phyloP scores from a whole-genome alignment of 2,888 invertebrate genomes.

The Agrotis clavis region DNA sequence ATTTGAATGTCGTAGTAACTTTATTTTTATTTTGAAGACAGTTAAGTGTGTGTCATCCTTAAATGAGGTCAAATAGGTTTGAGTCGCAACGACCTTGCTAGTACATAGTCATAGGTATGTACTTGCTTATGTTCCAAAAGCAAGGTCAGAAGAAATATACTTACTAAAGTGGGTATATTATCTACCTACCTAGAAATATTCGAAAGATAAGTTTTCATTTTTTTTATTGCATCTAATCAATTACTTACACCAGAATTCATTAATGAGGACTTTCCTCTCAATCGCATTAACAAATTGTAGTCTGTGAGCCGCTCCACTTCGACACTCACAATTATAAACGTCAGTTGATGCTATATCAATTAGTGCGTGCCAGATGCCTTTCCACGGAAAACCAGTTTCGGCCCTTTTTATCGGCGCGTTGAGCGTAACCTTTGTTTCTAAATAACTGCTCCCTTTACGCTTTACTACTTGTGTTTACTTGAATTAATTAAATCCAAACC shows the following conservation, averaged over 20 bases:
- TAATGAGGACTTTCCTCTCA: slow-evolving; percentile 50
- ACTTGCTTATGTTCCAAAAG: slow-evolving; percentile 24
- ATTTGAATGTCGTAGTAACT: slow-evolving; percentile 47
- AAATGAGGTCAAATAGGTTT: slow-evolving; percentile 74
- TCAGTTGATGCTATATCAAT: slow-evolving; percentile 86
- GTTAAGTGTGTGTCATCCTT: slow-evolving; percentile 62
- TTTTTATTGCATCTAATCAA: slow-evolving; percentile 31
- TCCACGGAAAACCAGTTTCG: slow-evolving; percentile 86
- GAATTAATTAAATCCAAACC: slow-evolving; percentile 60
- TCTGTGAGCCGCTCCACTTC: slow-evolving; percentile 62
- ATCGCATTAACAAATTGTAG: slow-evolving; percentile 60
- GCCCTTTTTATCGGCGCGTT: slow-evolving; percentile 78
- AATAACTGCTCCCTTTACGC: slow-evolving; percentile 67
- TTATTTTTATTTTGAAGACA: slow-evolving; percentile 52
- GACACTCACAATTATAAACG: slow-evolving; percentile 77
- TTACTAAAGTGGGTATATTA: slow-evolving; percentile 13
- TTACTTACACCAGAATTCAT: slow-evolving; percentile 38
- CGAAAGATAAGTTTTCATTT: slow-evolving; percentile 5
- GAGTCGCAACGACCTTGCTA: slow-evolving; percentile 68
- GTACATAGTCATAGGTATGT: slow-evolving; percentile 33
- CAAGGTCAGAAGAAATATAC: slow-evolving; percentile 57
- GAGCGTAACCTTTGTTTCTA: slow-evolving; percentile 81
- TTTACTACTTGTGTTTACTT: slow-evolving; percentile 61
- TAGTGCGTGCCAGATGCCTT: slow-evolving; percentile 88
- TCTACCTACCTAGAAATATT: background rate